Evolutionary conservation across 2,113 vertebrate species (phyloP).

Genomic region (Notothenia rossii): DNA sequence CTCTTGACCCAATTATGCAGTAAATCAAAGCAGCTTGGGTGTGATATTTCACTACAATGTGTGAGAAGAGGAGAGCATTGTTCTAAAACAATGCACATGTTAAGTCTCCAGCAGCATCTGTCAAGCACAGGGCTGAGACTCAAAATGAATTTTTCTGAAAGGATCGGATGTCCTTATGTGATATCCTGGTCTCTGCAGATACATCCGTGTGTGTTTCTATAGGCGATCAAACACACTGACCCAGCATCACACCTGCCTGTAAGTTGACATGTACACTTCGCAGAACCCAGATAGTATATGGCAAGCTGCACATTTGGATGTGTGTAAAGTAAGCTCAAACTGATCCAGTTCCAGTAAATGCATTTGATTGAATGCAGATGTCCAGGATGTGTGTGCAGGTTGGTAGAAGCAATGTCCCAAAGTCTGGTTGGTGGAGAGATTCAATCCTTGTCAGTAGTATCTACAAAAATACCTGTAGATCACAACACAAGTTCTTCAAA

Average conservation of each 20-base stretch:
- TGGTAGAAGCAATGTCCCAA: conserved; percentile 6
- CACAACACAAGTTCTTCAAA: conserved; percentile 19
- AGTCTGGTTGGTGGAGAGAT: conserved; percentile 9
- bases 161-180: conserved; percentile 35
- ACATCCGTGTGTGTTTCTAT: conserved; percentile 31
- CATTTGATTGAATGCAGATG: conserved; percentile 11
- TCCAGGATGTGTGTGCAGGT: conserved; percentile 1
- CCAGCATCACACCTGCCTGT: conserved; percentile 67
- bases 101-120: conserved; percentile 23
- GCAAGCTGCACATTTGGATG: conserved; percentile 2
- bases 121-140: conserved; percentile 10
- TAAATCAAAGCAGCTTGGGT: conserved; percentile 15
- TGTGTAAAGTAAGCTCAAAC: conserved; percentile 4
- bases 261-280: conserved; percentile 21
- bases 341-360: conserved; percentile 36
- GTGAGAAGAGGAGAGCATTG: neutral
- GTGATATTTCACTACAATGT: neutral
- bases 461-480: conserved; percentile 15
- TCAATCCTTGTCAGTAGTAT: conserved; percentile 7
- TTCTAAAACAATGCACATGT: conserved; percentile 9
- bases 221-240: conserved; percentile 45
- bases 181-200: neutral
- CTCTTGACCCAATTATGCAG: neutral
- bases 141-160: conserved; percentile 2
- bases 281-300: conserved; percentile 16